Percentiles rank a stretch among this genome's conserved stretches.
Conservation (phyloP, 2,888 invertebrate species). For the Entomobrya proxima region DNA sequence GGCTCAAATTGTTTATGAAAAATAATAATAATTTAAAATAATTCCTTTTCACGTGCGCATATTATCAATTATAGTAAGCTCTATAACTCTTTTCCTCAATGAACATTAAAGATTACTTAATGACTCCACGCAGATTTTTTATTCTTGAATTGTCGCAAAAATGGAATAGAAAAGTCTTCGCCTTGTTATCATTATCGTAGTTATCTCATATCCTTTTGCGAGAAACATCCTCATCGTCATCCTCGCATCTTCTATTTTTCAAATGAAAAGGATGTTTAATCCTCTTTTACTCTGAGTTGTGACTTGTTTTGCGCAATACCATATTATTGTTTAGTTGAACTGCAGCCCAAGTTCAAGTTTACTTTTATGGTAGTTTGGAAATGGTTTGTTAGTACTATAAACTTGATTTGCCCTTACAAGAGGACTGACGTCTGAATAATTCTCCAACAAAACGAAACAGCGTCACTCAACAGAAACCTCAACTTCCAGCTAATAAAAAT, state of each 20-base stretch:
- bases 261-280: too few species aligned
- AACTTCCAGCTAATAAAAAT: too few species aligned
- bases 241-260: too few species aligned
- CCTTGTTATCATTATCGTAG: neutral
- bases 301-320: neutral
- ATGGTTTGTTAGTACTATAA: conserved; percentile 2
- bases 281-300: too few species aligned
- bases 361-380: conserved; percentile 58
- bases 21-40: neutral
- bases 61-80: neutral
- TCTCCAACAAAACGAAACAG: neutral
- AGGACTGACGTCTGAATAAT: neutral
- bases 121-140: conserved; percentile 20
- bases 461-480: conserved; percentile 12
- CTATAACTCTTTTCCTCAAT: neutral
- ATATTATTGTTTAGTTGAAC: conserved; percentile 47
- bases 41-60: neutral
- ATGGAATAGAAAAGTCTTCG: neutral
- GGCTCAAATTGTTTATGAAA: too few species aligned
- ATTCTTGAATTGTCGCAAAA: neutral
- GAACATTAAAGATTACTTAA: conserved; percentile 6
- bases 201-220: conserved; percentile 4
- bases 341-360: conserved; percentile 67
- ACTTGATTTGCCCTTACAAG: neutral
- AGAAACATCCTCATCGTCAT: too few species aligned